Percentiles rank a stretch among this genome's conserved stretches.
These are phyloP conservation scores for Oryctolagus cuniculus DNA, from an alignment of 2,113 vertebrate species.

Conservation along the genomic window DNA sequence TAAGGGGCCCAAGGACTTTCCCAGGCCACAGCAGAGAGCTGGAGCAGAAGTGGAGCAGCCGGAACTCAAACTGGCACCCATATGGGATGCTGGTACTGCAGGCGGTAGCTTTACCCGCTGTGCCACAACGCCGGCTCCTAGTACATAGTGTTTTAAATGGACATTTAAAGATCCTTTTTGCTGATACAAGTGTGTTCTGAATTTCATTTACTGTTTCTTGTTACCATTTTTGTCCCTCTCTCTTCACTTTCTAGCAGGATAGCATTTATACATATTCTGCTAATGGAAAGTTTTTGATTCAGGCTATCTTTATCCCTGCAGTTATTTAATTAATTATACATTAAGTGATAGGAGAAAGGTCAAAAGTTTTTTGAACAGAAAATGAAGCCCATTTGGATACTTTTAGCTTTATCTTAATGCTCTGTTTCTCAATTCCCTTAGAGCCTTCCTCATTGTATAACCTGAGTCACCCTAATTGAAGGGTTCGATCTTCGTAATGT, in stretches of 20 bases:
- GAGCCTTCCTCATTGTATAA: background rate
- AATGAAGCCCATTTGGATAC: conserved; percentile 11
- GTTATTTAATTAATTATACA: conserved; percentile 54
- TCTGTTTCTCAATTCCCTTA: conserved; percentile 41
- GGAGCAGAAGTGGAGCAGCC: no score
- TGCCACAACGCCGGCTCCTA: no score
- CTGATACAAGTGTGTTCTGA: background rate
- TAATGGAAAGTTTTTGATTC: conserved; percentile 53
- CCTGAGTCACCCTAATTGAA: background rate
- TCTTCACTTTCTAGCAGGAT: conserved; percentile 25
- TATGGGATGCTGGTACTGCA: no score
- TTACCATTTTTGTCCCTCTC: background rate
- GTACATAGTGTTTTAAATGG: background rate
- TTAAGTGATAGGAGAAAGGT: conserved; percentile 8
- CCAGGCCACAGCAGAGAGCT: no score
- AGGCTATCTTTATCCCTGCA: conserved; percentile 1
- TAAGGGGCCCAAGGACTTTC: no score
- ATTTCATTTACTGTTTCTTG: conserved; percentile 42
- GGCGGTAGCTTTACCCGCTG: no score
- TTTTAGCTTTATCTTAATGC: conserved; percentile 28
- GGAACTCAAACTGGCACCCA: no score
- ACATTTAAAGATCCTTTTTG: conserved; percentile 8
- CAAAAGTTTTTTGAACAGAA: conserved; percentile 54
- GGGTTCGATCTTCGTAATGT: conserved; percentile 29
- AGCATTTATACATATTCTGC: conserved; percentile 1